These are phyloP conservation scores for Melitaea athalia DNA, from an alignment of 2,888 invertebrate genomes.

Conservation along the genomic window DNA sequence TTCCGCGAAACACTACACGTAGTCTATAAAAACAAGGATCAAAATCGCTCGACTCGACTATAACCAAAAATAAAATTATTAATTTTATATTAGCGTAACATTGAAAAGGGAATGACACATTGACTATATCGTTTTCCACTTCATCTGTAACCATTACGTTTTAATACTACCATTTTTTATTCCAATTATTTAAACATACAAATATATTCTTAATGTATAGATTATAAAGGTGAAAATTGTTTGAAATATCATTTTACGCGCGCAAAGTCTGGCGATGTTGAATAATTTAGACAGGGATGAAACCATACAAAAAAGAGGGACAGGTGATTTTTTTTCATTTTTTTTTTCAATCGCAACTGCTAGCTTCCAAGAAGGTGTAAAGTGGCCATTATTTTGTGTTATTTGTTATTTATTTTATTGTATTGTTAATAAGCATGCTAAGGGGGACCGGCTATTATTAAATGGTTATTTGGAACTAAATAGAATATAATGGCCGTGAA, in stretches of 20 bases:
- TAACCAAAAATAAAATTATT: constrained; percentile 61
- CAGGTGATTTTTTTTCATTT: constrained; percentile 50
- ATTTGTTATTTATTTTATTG: constrained; percentile 81
- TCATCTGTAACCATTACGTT: constrained; percentile 71
- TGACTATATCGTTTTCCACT: constrained; percentile 77
- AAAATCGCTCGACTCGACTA: constrained; percentile 48
- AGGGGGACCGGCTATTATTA: constrained; percentile 72
- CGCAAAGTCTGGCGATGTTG: constrained; percentile 45
- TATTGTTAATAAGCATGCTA: constrained; percentile 81
- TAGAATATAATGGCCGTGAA: constrained; percentile 81
- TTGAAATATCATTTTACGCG: constrained; percentile 19
- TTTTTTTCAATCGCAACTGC: constrained; percentile 69
- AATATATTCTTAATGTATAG: constrained; percentile 3
- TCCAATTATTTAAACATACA: constrained; percentile 25
- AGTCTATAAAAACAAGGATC: constrained; percentile 45
- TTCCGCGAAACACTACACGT: constrained; percentile 51
- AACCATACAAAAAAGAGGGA: constrained; percentile 51
- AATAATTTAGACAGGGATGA: constrained; percentile 59
- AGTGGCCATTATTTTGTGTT: constrained; percentile 75
- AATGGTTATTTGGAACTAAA: constrained; percentile 82
- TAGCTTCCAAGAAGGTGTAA: constrained; percentile 81
- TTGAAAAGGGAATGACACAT: constrained; percentile 78
- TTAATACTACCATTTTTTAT: constrained; percentile 47
- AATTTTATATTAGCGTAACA: constrained; percentile 75
- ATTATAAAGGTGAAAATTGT: constrained; percentile 16